Evolutionary conservation across 2,113 vertebrate genomes (phyloP), one percentile per base, ranked within the genome.

Genomic region (Phylloscopus whistleri): DNA sequence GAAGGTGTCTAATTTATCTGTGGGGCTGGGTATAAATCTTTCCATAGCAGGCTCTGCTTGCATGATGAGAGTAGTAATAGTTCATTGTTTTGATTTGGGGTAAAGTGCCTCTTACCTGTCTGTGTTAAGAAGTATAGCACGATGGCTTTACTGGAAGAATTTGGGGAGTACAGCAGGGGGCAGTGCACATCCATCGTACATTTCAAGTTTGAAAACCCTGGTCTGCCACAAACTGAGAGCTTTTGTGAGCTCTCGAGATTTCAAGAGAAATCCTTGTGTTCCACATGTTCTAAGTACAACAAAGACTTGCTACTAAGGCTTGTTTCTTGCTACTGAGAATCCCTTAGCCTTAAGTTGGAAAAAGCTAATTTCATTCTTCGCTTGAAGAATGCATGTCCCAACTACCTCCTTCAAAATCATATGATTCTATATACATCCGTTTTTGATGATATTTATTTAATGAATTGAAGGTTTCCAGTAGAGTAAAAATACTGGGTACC

Each of bases 101-200:
- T 63, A 15, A 49, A 58, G 16, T 49, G 7, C 7, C 13, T 46
- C 15, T 70, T 67, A 9, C 9, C 13, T 44, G 10, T 49, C 37
- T 58, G 0, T 24, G 8, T 51, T 43, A 17, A 46, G 22, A 58
- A 52, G 19, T 51, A 43, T 9, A 35, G 16, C 23, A 30, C 3
- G 1, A 2, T 20, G 9, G 9, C 23, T 33, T 33, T 56, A 6
- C 17, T 63, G 16, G 18, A 67, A 72, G 66, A 64, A 31, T 68
- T 44, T 33, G 31, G 4, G 11, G 28, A 70, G 48, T 83, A 48
- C 98, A 97, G 96, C 95, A 98, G 98, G 95, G 95, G 98, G 97
- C 95, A 78, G 91, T 49, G 13, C 73, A 22, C 31, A 33, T 53
- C 95, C 92, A 94, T 16, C 0, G 5, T 49, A 93, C 33, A 12